Percentiles rank a stretch among this genome's conserved stretches.
phyloP scores from a whole-genome alignment of 2,797 vertebrate species.

The Rhinophrynus dorsalis region DNA sequence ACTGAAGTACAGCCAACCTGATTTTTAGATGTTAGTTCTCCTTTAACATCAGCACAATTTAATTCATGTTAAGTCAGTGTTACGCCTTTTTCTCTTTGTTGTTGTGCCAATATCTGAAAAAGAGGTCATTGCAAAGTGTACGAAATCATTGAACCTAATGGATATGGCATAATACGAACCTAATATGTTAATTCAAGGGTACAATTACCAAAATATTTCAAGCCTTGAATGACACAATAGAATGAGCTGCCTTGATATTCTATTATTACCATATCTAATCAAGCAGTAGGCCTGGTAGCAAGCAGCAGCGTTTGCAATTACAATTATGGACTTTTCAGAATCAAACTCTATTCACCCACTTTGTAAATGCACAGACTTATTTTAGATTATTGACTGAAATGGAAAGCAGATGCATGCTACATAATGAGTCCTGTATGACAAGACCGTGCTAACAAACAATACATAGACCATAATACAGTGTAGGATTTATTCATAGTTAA shows the following conservation, averaged over 20 bases:
- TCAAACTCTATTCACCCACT: background rate
- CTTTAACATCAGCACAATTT: too few relatives aligned
- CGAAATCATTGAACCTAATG: background rate
- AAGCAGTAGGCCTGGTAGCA: background rate
- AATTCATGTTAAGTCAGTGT: too few relatives aligned
- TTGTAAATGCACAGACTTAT: background rate
- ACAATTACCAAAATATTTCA: slow-evolving; percentile 11
- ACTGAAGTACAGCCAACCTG: too few relatives aligned
- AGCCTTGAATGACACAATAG: background rate
- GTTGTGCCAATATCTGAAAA: too few relatives aligned
- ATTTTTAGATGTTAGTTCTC: too few relatives aligned
- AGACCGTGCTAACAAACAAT: too few relatives aligned
- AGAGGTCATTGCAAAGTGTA: slow-evolving; percentile 6
- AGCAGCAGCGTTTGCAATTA: background rate
- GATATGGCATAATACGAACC: slow-evolving; percentile 16
- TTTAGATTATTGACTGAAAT: background rate
- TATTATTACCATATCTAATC: slow-evolving; percentile 6
- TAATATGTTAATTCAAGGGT: slow-evolving; percentile 17
- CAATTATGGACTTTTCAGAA: background rate
- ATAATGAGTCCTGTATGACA: background rate
- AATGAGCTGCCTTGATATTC: background rate
- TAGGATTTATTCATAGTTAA: too few relatives aligned
- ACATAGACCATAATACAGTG: too few relatives aligned
- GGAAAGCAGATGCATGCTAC: background rate
- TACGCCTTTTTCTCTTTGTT: too few relatives aligned